These are phyloP conservation scores for Rallus crepitans DNA, from an alignment of 2,797 vertebrate genomes.

Conservation along the genomic window DNA sequence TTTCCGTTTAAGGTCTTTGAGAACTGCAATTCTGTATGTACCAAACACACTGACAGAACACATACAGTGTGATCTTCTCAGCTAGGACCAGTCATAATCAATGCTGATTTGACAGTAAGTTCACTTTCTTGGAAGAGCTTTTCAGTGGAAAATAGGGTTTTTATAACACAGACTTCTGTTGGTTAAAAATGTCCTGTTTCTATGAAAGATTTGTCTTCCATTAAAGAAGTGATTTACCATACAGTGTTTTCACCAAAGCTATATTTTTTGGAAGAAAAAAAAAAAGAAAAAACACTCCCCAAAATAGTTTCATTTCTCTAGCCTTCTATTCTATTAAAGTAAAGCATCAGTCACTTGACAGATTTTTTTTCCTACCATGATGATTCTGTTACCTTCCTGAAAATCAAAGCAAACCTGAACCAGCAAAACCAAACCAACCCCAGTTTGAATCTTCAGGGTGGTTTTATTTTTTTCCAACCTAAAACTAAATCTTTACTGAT, in stretches of 20 bases:
- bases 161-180: not conserved
- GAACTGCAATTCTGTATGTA: not conserved
- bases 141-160: not conserved
- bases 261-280: fast-evolving
- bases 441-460: not conserved
- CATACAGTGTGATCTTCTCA: not conserved
- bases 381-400: not conserved
- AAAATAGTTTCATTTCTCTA: fast-evolving
- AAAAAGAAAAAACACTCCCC: fast-evolving
- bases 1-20: not conserved
- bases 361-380: not conserved
- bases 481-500: not conserved
- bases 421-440: not conserved
- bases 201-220: not conserved
- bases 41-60: not conserved
- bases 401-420: not conserved
- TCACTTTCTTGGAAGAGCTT: not conserved
- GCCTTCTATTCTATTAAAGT: not conserved
- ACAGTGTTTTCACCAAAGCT: not conserved
- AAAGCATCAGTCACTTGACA: not conserved
- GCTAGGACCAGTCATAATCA: not conserved
- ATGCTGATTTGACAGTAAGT: not conserved
- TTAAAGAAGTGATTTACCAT: not conserved
- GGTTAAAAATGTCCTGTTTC: not conserved
- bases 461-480: not conserved